Base-by-base conservation (phyloP, 2,113 vertebrate genomes). In the Apus apus region DNA sequence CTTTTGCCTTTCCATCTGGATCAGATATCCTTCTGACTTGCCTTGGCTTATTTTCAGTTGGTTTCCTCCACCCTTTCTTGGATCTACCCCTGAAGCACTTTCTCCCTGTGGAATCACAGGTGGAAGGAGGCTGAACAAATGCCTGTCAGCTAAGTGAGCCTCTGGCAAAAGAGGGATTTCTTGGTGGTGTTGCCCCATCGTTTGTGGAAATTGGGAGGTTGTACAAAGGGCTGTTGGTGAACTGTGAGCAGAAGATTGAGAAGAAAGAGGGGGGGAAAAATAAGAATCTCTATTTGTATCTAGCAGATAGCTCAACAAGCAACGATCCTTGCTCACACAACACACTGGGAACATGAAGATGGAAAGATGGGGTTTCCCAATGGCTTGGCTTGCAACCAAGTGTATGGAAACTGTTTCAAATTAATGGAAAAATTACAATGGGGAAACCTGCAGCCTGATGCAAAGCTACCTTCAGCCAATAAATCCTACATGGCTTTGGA, bases 1-100 rank as follows among this genome's bases (percentile, higher is more conserved):
- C 11, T 89, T 98, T 38, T 98, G 97, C 73, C 96, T 98, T 78
- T 97, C 97, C 96, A 95, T 93, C 66, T 98, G 98, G 53, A 95
- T 80, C 20, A 99, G 93, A 80, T 98, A 98, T 5, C 98, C 96
- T 61, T 98, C 98, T 1, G 98, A 98, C 89, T 71, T 97, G 95
- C 95, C 98, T 20, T 81, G 91, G 15, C 57, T 93, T 21, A 97
- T 78, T 67, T 82, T 57, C 68, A 23, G n/a, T 23, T 56, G 60
- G 21, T 71, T 82, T 48, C 79, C 84, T 48, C 94, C 84, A 36
- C 75, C 30, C 12, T 23, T 96, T n/a, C 66, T 86, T 4, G 77
- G 32, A 48, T 56, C 40, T 27, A 93, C 86, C 18, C 96, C 93
- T 7, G 92, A 87, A 34, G 82, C 93, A 15, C 96, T 96, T 25